A percentile compares a stretch with the other conserved stretches of the same genome.
phyloP scores from a whole-genome alignment of 1,140 invertebrate genomes.

The Aethina tumida region DNA sequence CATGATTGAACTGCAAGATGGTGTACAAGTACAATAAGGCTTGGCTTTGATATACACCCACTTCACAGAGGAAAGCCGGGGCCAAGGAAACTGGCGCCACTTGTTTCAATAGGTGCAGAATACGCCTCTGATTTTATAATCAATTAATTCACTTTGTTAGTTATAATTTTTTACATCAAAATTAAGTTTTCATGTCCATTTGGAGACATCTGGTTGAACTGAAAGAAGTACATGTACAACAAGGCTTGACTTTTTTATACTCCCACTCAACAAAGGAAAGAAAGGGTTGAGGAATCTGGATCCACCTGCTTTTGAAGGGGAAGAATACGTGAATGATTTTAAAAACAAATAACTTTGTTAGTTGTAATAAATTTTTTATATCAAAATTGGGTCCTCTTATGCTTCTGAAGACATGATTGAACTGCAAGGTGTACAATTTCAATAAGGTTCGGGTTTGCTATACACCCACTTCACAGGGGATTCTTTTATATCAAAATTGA shows the following conservation, averaged over 20 bases:
- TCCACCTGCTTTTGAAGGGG: slow-evolving; percentile 61
- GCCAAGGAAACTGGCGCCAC: slow-evolving; percentile 57
- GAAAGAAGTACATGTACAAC: slow-evolving; percentile 47
- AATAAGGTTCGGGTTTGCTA: slow-evolving; percentile 56
- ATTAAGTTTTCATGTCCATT: slow-evolving; percentile 55
- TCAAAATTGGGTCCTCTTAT: too few species aligned
- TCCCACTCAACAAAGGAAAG: slow-evolving; percentile 42
- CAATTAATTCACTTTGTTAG: too few species aligned
- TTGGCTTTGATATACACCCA: slow-evolving; percentile 53
- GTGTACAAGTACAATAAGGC: slow-evolving; percentile 43
- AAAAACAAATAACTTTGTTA: too few species aligned
- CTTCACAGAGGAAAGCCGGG: slow-evolving; percentile 43
- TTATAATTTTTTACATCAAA: too few species aligned
- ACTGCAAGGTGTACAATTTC: slow-evolving; percentile 52
- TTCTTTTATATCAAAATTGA: too few species aligned
- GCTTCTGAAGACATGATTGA: slow-evolving; percentile 59
- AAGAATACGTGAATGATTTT: slow-evolving; percentile 29
- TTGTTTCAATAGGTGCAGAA: slow-evolving; percentile 49
- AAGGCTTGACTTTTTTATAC: slow-evolving; percentile 52
- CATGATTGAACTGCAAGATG: slow-evolving; percentile 62
- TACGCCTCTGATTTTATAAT: slow-evolving; percentile 28
- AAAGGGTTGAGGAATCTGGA: slow-evolving; percentile 49
- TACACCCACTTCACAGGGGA: slow-evolving; percentile 43
- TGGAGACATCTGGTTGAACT: slow-evolving; percentile 64
- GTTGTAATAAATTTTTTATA: too few species aligned